Percentiles rank a stretch among this genome's conserved stretches.
These are phyloP conservation scores for Phallusia fumigata DNA, from an alignment of 23 tunicate genomes.

Conservation along the genomic window DNA sequence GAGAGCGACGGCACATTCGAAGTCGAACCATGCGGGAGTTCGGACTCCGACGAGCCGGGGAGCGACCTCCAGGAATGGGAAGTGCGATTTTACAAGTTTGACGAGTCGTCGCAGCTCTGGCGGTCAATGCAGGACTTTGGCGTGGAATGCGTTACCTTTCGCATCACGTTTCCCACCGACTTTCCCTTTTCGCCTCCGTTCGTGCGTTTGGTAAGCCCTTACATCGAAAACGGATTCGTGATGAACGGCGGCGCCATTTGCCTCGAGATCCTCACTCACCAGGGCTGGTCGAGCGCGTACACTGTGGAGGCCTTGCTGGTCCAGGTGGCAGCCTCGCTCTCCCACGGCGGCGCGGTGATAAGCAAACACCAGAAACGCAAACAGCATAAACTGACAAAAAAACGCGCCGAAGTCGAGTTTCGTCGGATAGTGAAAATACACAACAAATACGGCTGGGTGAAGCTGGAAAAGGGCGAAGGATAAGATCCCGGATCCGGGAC, in stretches of 20 bases:
- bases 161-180: conserved; percentile 59
- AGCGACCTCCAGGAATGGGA: conserved; percentile 72
- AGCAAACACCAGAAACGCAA: conserved; percentile 67
- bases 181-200: conserved; percentile 80
- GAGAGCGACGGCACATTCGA: conserved; percentile 59
- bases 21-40: conserved; percentile 28
- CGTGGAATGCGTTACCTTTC: conserved; percentile 54
- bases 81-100: conserved; percentile 56
- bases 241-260: conserved; percentile 94
- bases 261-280: conserved; percentile 66
- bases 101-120: conserved; percentile 68
- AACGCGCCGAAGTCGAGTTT: conserved; percentile 75
- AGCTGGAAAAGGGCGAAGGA: conserved; percentile 66
- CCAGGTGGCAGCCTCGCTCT: conserved; percentile 65
- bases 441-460: conserved; percentile 83
- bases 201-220: conserved; percentile 69
- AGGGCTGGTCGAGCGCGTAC: conserved; percentile 86
- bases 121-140: conserved; percentile 62
- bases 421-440: conserved; percentile 71
- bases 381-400: conserved; percentile 65
- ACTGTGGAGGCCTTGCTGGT: conserved; percentile 71
- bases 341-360: conserved; percentile 82
- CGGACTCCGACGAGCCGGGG: conserved; percentile 33
- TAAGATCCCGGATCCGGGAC: neutral
- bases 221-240: conserved; percentile 79